These are phyloP conservation scores for Caenorhabditis imperialis DNA, from an alignment of 2,888 invertebrate genomes.

Conservation along the genomic window DNA sequence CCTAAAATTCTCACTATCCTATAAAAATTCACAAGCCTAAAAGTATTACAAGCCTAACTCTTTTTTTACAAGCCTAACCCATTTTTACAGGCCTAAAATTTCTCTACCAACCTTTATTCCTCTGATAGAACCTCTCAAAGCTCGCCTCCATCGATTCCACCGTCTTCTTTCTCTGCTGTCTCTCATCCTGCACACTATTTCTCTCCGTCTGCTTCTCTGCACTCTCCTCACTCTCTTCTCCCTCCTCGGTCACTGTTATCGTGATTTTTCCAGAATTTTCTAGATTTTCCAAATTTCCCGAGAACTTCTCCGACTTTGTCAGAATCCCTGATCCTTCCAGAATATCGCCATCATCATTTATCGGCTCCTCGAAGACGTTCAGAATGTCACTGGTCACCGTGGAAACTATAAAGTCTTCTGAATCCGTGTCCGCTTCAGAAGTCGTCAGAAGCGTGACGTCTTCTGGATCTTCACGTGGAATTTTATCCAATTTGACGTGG, in stretches of 20 bases:
- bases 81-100: not conserved
- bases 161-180: slow-evolving; percentile 22
- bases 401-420: not conserved
- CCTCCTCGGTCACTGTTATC: too few species aligned
- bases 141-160: slow-evolving; percentile 25
- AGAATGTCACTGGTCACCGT: slow-evolving; percentile 39
- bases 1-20: too few species aligned
- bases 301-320: slow-evolving; percentile 1
- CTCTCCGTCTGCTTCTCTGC: slow-evolving; percentile 1
- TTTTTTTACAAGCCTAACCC: too few species aligned
- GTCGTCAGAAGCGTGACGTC: slow-evolving; percentile 25
- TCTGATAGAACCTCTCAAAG: slow-evolving; percentile 32
- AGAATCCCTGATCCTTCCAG: slow-evolving; percentile 18
- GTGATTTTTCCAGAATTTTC: too few species aligned
- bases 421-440: slow-evolving; percentile 7
- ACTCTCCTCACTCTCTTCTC: not conserved
- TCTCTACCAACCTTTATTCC: slow-evolving; percentile 10
- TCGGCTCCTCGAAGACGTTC: slow-evolving; percentile 14
- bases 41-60: too few species aligned
- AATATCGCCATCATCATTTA: not conserved
- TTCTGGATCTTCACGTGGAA: not conserved
- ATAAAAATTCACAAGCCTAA: not conserved
- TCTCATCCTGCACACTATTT: slow-evolving; percentile 5
- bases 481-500: slow-evolving; percentile 23
- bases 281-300: slow-evolving; percentile 3